Percentiles rank a stretch among this genome's conserved stretches.
Conservation (phyloP, 1,140 invertebrate species). For the Popillia japonica region DNA sequence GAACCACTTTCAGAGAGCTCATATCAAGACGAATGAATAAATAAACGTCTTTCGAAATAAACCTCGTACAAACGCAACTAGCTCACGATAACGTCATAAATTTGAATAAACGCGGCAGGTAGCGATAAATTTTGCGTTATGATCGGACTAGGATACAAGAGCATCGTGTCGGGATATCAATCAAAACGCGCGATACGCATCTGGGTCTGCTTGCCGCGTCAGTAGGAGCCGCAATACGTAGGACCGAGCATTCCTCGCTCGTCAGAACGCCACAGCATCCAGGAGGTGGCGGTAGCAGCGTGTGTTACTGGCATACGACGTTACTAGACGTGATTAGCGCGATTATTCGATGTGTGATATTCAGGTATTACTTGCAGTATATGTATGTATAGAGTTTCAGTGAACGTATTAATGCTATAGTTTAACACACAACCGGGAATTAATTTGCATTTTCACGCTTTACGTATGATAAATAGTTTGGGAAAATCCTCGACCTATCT, state of each 20-base stretch:
- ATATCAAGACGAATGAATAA: too few relatives aligned
- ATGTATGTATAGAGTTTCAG: not conserved
- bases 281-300: not conserved
- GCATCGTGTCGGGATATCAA: slow-evolving; percentile 4
- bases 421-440: not conserved
- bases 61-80: slow-evolving; percentile 6
- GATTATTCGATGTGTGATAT: not conserved
- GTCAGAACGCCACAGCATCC: not conserved
- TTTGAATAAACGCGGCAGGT: slow-evolving; percentile 7
- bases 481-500: not conserved
- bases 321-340: not conserved
- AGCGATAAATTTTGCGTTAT: slow-evolving; percentile 24
- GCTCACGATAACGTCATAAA: slow-evolving; percentile 21
- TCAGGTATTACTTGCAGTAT: not conserved
- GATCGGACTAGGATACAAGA: slow-evolving; percentile 23
- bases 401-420: not conserved
- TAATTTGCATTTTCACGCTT: slow-evolving; percentile 10
- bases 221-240: not conserved
- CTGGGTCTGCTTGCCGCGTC: not conserved
- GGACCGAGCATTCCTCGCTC: not conserved
- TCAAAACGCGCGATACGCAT: slow-evolving; percentile 30
- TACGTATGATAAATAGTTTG: not conserved
- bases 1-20: too few relatives aligned
- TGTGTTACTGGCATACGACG: not conserved
- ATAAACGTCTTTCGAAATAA: too few relatives aligned